Conservation (phyloP, 2,888 invertebrate species). For the Apamea epomidion region DNA sequence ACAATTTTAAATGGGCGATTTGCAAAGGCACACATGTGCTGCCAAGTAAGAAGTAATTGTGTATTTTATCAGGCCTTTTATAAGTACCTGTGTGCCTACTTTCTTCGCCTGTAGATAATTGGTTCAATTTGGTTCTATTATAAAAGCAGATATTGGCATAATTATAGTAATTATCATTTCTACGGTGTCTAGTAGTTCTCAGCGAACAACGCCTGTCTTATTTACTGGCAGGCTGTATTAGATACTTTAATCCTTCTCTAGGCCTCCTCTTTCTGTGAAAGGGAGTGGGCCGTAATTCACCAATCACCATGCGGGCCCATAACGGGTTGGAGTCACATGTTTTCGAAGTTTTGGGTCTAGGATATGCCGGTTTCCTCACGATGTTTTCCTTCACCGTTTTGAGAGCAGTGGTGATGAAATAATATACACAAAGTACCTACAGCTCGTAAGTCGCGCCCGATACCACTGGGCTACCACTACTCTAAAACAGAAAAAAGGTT, state of each 20-base stretch:
- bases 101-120: conserved; percentile 3
- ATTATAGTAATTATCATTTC: neutral
- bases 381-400: too few relatives aligned
- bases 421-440: too few relatives aligned
- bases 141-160: neutral
- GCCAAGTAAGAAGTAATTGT: conserved; percentile 22
- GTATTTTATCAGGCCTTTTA: conserved; percentile 44
- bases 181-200: neutral
- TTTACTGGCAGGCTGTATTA: neutral
- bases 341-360: too few relatives aligned
- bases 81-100: neutral
- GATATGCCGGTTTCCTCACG: too few relatives aligned
- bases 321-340: too few relatives aligned
- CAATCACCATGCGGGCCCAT: too few relatives aligned
- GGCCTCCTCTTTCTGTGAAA: too few relatives aligned
- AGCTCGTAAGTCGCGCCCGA: too few relatives aligned
- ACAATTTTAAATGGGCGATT: conserved; percentile 44
- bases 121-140: neutral
- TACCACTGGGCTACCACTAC: too few relatives aligned
- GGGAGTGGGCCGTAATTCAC: too few relatives aligned
- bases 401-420: too few relatives aligned
- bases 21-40: conserved; percentile 30
- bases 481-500: neutral
- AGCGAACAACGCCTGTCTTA: neutral
- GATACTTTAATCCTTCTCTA: neutral